Evolutionary conservation across 2,113 vertebrate genomes (phyloP), one percentile per base, ranked within the genome.

Genomic region (Protobothrops mucrosquamatus): DNA sequence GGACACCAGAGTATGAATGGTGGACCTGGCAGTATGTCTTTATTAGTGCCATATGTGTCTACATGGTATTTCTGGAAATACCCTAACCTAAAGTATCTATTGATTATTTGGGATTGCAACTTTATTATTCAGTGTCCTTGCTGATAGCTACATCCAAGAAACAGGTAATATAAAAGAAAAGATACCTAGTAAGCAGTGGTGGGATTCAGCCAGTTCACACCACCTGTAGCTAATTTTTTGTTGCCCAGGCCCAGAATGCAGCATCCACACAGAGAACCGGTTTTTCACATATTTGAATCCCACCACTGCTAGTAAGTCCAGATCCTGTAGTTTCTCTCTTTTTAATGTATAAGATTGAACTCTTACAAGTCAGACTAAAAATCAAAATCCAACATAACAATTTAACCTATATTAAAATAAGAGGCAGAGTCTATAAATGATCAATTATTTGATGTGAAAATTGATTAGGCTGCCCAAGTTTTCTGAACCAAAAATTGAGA

Each of bases 401-500:
- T n/a, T 59, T 48, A 57, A 86, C n/a, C 74, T 48, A 4, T 43
- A 59, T 51, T 52, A 87, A 92, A 54, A 39, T 15, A 39, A 88
- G 23, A 56, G 10, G 34, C 88, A 26, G 22, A 85, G 69, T n/a
- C 87, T 59, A 51, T 26, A 29, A 89, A 51, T 9, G 55, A 55
- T 29, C 85, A 88, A 64, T 92, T 92, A 14, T 87, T 87, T 74
- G 20, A 34, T 89, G 87, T 92, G 51, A 87, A 61, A 89, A 92
- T 88, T 18, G 29, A 64, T 18, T 39, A 74, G 43, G 10, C 81
- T 89, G 51, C 86, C 88, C 8, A 88, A 55, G 57, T 54, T 88
- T 74, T 74, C 34, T 89, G 14, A 86, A 81, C 56, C 48, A 87
- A 64, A 86, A 15, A 81, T 34, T 90, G 26, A 52, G 61, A 52